These are phyloP conservation scores for Tetramorium parvispinum DNA, from an alignment of 1,140 invertebrate genomes.

Conservation along the genomic window DNA sequence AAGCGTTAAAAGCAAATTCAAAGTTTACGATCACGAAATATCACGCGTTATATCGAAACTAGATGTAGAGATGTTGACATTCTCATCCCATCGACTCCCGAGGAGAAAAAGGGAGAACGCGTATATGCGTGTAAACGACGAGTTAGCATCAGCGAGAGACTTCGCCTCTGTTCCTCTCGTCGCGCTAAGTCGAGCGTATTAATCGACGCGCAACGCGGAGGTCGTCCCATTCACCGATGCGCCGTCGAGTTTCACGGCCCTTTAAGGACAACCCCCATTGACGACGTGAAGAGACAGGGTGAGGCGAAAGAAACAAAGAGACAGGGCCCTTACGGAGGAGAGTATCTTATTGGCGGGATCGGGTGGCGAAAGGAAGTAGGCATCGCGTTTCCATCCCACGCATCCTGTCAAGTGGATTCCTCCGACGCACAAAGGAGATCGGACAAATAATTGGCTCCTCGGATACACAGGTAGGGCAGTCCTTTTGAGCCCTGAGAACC, in stretches of 20 bases:
- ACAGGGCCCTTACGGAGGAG: conserved; percentile 48
- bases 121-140: conserved; percentile 24
- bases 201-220: conserved; percentile 20
- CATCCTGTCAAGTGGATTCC: conserved; percentile 85
- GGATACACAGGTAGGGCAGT: conserved; percentile 77
- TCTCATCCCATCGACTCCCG: neutral
- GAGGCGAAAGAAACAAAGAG: conserved; percentile 59
- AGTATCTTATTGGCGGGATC: conserved; percentile 74
- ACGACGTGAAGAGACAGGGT: neutral
- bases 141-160: neutral
- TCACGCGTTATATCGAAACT: conserved; percentile 7
- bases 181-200: conserved; percentile 41
- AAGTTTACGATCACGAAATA: neutral
- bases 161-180: neutral
- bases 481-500: conserved; percentile 80
- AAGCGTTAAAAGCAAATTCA: neutral
- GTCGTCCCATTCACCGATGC: neutral
- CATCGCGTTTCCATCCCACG: conserved; percentile 83
- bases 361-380: conserved; percentile 83
- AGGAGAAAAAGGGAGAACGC: neutral
- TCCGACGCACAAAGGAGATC: conserved; percentile 80
- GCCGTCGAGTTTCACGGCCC: neutral
- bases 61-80: neutral
- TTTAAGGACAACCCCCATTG: conserved; percentile 18
- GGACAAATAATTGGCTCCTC: conserved; percentile 85